Evolutionary conservation across 2,113 vertebrate species (phyloP), one percentile per base, ranked within the genome.

Genomic region (Leptodactylus fuscus): DNA sequence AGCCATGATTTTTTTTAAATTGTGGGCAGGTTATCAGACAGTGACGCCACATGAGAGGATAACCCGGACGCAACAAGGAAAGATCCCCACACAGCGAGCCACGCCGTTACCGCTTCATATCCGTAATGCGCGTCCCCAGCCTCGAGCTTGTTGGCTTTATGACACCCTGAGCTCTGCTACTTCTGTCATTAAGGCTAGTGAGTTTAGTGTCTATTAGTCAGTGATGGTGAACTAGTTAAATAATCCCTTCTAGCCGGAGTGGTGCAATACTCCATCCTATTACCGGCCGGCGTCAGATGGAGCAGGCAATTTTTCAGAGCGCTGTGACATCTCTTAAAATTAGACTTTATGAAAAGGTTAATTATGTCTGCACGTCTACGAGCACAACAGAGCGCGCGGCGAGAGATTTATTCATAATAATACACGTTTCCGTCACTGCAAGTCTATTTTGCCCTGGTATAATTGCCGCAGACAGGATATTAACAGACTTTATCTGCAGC

Each of bases 391-490:
- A 13, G 29, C 53, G 9, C 53, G 13, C 82, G 3, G 60, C 22
- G 2, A 75, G 76, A 80, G 46, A 79, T 71, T 41, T 71, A 71
- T 79, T 70, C 60, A 70, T 79, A 71, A 80, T 71, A 79, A 67
- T 34, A 65, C 51, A 76, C 24, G 70, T 29, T 60, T 80, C 84
- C 70, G 51, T 48, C 83, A 70, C 15, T 38, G 62, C n/a, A 32
- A 44, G 83, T 38, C 44, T 34, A 38, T 77, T 69, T 38, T 53
- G 58, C 83, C 46, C n/a, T 12, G 27, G 27, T 34, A 81, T 81
- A 85, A 73, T 85, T 81, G 77, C 77, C 48, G 62, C 20, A 85
- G 75, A 79, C 83, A 79, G 62, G 75, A 85, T 85, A 85, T 85
- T 79, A 79, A 79, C 46, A 71, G 74, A 80, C 46, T 67, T 69